phyloP scores from a whole-genome alignment of 2,113 vertebrate genomes.

The Hucho hucho region DNA sequence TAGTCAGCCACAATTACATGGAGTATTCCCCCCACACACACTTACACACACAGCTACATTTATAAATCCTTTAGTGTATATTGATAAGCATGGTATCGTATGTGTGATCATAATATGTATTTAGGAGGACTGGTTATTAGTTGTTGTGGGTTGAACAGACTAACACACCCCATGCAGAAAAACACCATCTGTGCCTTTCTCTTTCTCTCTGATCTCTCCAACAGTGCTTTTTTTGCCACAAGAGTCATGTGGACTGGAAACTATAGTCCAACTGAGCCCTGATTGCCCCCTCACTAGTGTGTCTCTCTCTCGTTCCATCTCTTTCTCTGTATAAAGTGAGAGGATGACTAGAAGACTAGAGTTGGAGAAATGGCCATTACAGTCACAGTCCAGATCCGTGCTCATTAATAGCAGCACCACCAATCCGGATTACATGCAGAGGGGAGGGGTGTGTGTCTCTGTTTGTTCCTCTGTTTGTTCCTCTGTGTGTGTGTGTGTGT shows the following conservation, averaged over 20 bases:
- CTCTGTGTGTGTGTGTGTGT: neutral
- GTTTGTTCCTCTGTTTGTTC: neutral
- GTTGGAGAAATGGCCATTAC: neutral
- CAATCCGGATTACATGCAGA: slow-evolving; percentile 19
- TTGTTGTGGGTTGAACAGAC: neutral
- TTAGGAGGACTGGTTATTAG: neutral
- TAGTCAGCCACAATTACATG: neutral
- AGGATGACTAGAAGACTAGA: neutral
- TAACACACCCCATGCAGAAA: neutral
- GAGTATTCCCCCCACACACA: neutral
- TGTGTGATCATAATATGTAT: neutral
- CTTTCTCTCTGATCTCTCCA: neutral
- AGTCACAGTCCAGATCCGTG: slow-evolving; percentile 6
- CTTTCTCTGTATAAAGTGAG: slow-evolving; percentile 8
- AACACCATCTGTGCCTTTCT: slow-evolving; percentile 18
- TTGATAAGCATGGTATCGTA: neutral
- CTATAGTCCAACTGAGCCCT: neutral
- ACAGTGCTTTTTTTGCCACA: neutral
- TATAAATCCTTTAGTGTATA: neutral
- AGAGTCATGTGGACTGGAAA: neutral
- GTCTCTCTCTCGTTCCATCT: neutral
- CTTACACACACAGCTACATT: neutral
- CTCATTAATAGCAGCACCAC: slow-evolving; percentile 12
- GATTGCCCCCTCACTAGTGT: neutral
- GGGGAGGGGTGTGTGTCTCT: neutral